phyloP scores from a whole-genome alignment of 1,140 invertebrate genomes.

The Solenopsis fugax region DNA sequence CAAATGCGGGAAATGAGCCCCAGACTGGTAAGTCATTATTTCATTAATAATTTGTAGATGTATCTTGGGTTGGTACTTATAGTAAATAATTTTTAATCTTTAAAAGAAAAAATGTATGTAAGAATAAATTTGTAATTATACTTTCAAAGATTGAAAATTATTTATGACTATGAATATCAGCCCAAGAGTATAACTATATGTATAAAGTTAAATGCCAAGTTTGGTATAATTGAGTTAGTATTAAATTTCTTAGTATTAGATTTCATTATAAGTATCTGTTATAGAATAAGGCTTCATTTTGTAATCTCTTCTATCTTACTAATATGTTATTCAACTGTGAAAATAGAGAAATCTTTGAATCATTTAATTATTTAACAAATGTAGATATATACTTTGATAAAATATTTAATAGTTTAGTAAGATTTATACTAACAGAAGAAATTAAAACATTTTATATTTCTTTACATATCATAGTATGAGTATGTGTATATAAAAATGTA shows the following conservation, averaged over 20 bases:
- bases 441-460: constrained; percentile 8
- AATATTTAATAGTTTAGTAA: constrained; percentile 2
- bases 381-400: not conserved
- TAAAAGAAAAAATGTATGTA: no score
- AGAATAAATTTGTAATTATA: no score
- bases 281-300: constrained; percentile 83
- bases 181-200: constrained; percentile 66
- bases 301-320: constrained; percentile 76
- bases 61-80: not conserved
- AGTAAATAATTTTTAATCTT: not conserved
- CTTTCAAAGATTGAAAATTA: no score
- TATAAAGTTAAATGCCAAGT: constrained; percentile 79
- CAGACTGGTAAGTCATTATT: constrained; percentile 81
- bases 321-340: constrained; percentile 48
- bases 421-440: constrained; percentile 8
- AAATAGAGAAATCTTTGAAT: constrained; percentile 28
- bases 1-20: constrained; percentile 77
- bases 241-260: not conserved
- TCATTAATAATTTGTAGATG: constrained; percentile 45
- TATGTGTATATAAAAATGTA: no score
- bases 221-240: constrained; percentile 84
- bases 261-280: constrained; percentile 80
- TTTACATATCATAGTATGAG: constrained; percentile 1
- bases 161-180: no score
- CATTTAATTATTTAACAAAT: constrained; percentile 37